Percentiles rank a stretch among this genome's conserved stretches.
Conservation (phyloP, 2,113 vertebrate genomes). For the Macrotus californicus region DNA sequence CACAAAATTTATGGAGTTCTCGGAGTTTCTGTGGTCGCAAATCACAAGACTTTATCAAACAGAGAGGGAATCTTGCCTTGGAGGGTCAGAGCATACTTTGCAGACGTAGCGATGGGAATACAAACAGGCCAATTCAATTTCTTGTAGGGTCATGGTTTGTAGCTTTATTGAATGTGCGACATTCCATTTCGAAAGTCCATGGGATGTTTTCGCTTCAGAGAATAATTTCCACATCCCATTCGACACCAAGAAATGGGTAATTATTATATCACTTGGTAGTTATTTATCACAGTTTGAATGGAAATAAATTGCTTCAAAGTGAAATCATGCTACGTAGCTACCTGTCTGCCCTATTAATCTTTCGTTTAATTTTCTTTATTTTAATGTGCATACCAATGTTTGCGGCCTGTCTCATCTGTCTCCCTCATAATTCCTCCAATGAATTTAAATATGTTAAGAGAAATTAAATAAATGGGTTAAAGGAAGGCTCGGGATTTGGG, state of each 20-base stretch:
- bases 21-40: constrained; percentile 51
- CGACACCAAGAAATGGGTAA: constrained; percentile 69
- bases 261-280: constrained; percentile 73
- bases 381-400: constrained; percentile 73
- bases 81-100: constrained; percentile 60
- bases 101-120: constrained; percentile 67
- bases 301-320: constrained; percentile 73
- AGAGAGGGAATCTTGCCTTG: constrained; percentile 57
- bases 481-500: constrained; percentile 41
- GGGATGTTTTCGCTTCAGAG: constrained; percentile 69
- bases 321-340: constrained; percentile 66
- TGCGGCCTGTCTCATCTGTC: constrained; percentile 68
- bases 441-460: constrained; percentile 70
- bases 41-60: constrained; percentile 70
- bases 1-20: constrained; percentile 55
- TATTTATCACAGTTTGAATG: constrained; percentile 75
- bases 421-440: constrained; percentile 59
- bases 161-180: constrained; percentile 63
- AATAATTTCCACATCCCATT: constrained; percentile 70
- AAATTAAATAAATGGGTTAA: constrained; percentile 68
- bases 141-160: constrained; percentile 74
- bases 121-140: constrained; percentile 74
- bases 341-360: constrained; percentile 74
- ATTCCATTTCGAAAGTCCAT: constrained; percentile 65
- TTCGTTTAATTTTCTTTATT: constrained; percentile 74